Percentiles rank a stretch among this genome's conserved stretches.
phyloP scores from a whole-genome alignment of 2,797 vertebrate genomes.

The Lophius americanus region DNA sequence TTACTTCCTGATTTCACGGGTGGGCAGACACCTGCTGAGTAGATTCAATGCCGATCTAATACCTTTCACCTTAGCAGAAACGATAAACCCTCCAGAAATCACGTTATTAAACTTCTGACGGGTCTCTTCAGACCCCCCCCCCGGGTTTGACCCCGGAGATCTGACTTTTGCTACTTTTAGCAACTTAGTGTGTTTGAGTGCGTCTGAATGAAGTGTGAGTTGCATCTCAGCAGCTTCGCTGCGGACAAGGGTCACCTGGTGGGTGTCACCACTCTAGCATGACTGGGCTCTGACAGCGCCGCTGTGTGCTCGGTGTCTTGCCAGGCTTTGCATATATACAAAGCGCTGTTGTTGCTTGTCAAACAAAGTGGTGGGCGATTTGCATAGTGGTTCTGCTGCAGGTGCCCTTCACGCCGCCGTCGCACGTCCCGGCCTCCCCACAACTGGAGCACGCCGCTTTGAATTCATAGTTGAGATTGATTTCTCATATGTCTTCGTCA shows the following conservation, averaged over 20 bases:
- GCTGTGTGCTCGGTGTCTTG: slow-evolving; percentile 68
- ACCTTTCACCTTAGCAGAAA: background rate
- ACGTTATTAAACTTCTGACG: slow-evolving; percentile 54
- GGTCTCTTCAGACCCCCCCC: slow-evolving; percentile 33
- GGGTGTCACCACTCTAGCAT: slow-evolving; percentile 66
- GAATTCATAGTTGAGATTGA: slow-evolving; percentile 33
- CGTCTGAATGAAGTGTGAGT: slow-evolving; percentile 45
- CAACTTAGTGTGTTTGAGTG: slow-evolving; percentile 11
- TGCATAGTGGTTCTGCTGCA: slow-evolving; percentile 78
- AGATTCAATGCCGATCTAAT: too few species aligned
- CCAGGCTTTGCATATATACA: slow-evolving; percentile 82
- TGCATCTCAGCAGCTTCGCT: slow-evolving; percentile 43
- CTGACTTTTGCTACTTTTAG: slow-evolving; percentile 13
- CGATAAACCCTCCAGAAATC: slow-evolving; percentile 42
- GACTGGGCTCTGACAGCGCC: slow-evolving; percentile 61
- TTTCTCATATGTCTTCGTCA: slow-evolving; percentile 35
- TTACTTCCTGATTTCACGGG: too few species aligned
- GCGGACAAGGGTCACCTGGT: slow-evolving; percentile 67
- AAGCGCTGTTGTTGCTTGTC: slow-evolving; percentile 82
- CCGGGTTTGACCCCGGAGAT: slow-evolving; percentile 39
- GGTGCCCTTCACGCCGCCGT: slow-evolving; percentile 75
- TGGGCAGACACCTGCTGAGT: too few species aligned
- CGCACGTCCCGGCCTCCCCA: slow-evolving; percentile 30
- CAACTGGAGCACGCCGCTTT: slow-evolving; percentile 28
- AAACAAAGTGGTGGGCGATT: slow-evolving; percentile 80